A percentile compares a stretch with the other conserved stretches of the same genome.
These are phyloP conservation scores for Chaenocephalus aceratus DNA, from an alignment of 2,113 vertebrate species.

Conservation along the genomic window DNA sequence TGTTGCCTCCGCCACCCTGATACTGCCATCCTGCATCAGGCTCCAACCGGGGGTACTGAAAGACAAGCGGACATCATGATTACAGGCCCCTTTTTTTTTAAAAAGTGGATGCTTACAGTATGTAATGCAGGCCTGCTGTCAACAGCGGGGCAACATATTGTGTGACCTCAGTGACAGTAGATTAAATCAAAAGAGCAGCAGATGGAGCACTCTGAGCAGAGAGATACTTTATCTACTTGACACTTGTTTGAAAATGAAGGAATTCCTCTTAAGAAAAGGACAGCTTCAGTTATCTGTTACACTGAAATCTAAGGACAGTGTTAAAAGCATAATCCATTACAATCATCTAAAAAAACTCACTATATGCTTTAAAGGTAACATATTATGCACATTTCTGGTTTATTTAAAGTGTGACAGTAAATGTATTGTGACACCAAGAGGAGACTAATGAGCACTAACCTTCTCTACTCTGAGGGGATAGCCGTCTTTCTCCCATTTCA, in stretches of 20 bases:
- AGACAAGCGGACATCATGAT: slow-evolving; percentile 27
- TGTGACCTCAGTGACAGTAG: background rate
- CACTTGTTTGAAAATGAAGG: background rate
- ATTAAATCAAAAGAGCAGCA: background rate
- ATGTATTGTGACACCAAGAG: background rate
- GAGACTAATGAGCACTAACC: slow-evolving; percentile 77
- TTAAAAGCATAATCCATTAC: background rate
- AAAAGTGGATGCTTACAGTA: background rate
- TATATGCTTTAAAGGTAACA: too few species aligned
- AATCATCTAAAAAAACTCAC: too few species aligned
- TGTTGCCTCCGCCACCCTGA: slow-evolving; percentile 97
- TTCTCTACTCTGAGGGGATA: slow-evolving; percentile 96
- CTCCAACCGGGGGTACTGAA: slow-evolving; percentile 95
- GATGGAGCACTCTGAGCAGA: background rate
- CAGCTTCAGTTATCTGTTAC: background rate
- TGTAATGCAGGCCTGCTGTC: background rate
- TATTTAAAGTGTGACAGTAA: background rate
- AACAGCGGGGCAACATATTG: background rate
- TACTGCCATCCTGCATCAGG: slow-evolving; percentile 94
- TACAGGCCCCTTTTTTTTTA: background rate
- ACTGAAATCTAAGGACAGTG: background rate
- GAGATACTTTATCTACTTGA: background rate
- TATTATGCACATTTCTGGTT: too few species aligned
- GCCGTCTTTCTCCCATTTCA: slow-evolving; percentile 99
- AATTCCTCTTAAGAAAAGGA: too few species aligned